These are phyloP conservation scores for Drosophila sucinea DNA, from an alignment of 1,140 invertebrate genomes.

Conservation along the genomic window DNA sequence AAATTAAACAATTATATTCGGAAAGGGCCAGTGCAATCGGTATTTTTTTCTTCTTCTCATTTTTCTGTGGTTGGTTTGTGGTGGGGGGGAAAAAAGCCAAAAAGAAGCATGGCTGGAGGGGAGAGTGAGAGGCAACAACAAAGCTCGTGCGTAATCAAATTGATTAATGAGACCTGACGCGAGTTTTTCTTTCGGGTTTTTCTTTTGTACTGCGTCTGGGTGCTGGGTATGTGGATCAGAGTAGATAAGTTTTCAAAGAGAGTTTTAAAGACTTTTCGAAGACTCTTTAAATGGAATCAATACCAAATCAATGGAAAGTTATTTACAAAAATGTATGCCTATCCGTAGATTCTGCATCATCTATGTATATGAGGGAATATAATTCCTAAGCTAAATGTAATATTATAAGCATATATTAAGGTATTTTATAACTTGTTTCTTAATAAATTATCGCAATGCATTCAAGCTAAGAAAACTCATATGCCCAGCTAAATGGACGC, in stretches of 20 bases:
- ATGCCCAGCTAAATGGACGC: neutral
- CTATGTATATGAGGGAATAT: no score
- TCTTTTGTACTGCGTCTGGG: constrained; percentile 23
- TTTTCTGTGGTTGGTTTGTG: constrained; percentile 14
- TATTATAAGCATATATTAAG: no score
- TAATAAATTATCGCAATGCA: neutral
- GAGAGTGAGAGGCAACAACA: constrained; percentile 9
- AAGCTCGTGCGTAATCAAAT: constrained; percentile 71
- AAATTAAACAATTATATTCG: constrained; percentile 78
- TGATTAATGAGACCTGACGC: constrained; percentile 72
- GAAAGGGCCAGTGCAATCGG: constrained; percentile 18
- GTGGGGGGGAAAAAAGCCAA: constrained; percentile 36
- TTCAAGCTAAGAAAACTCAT: neutral
- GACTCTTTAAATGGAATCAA: constrained; percentile 11
- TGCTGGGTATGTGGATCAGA: constrained; percentile 43
- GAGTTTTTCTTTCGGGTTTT: constrained; percentile 24
- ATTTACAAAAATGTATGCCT: neutral
- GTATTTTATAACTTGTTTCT: no score
- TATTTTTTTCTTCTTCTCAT: neutral
- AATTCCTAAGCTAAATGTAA: no score
- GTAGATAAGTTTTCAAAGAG: neutral
- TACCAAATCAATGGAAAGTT: neutral
- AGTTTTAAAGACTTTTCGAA: constrained; percentile 3
- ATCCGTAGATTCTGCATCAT: no score
- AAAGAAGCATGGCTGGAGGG: constrained; percentile 12